Evolutionary conservation across 2,797 vertebrate species (phyloP), one percentile per base, ranked within the genome.

Genomic region (Megalops cyprinoides): DNA sequence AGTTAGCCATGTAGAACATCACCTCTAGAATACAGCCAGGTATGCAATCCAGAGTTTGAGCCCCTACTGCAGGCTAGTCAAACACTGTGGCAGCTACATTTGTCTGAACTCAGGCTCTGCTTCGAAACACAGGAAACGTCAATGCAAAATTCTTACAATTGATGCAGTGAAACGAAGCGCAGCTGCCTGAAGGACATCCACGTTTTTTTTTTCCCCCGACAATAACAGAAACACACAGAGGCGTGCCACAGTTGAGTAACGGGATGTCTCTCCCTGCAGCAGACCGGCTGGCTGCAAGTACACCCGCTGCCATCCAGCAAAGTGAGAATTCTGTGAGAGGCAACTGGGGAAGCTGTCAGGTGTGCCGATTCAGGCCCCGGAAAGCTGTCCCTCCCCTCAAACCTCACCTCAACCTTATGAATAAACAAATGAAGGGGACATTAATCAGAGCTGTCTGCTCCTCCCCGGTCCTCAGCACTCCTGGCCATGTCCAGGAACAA

Each of bases 351-450:
- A 18, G 31, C 20, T 23, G 76, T 77, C 55, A 60, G 10, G 28
- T 18, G 23, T 18, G 23, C 4, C 6, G 74, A 18, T 23, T 9
- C 1, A 34, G 14, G n/a, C 3, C 39, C 25, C 53, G 25, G 25
- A 46, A 39, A 20, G 42, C 53, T 46, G 39, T 28, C 49, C 55
- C n/a, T 60, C 42, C 76, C n/a, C 10, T 37, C 42, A 62, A 53
- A 46, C 39, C n/a, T 34, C 15, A 23, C 74, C 74, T 18, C 18
- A 60, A 46, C 23, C 51, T 42, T 76, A 3, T 56, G 75, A 76
- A 34, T 76, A 76, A 76, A 77, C 34, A 77, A 55, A 55, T 39
- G 31, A 39, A 49, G 51, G 12, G 46, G 51, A 4, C 74, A 76
- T 39, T 77, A 39, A 77, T 56, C 51, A 39, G 23, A 77, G 34